Percentiles rank a stretch among this genome's conserved stretches.
Conservation (phyloP, 1,140 invertebrate species). For the Anastrepha obliqua region DNA sequence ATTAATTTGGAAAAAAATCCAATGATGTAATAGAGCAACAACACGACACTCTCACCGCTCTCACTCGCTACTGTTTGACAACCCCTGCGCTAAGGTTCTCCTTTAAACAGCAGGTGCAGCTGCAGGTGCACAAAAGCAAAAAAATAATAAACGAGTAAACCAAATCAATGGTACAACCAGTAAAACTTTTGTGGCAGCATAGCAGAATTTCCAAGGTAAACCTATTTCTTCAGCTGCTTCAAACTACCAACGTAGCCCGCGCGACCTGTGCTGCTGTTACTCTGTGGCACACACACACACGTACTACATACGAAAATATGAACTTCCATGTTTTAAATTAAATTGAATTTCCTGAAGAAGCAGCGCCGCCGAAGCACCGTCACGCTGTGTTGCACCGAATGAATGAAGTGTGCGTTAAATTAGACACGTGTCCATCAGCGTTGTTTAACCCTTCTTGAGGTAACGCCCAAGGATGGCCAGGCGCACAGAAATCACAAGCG, state of each 20-base stretch:
- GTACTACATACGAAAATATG: background rate
- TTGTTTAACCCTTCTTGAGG: conserved; percentile 74
- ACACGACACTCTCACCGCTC: background rate
- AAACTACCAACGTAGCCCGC: background rate
- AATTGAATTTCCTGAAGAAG: conserved; percentile 43
- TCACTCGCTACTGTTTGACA: background rate
- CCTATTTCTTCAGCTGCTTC: background rate
- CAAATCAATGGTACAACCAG: background rate
- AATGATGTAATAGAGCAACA: background rate
- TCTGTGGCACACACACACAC: background rate
- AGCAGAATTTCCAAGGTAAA: background rate
- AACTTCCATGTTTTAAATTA: background rate
- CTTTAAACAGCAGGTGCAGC: too few species aligned
- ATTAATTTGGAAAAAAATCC: background rate
- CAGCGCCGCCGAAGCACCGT: background rate
- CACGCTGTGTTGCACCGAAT: background rate
- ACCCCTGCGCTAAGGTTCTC: too few species aligned
- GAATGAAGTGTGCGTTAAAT: conserved; percentile 57
- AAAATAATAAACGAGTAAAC: background rate
- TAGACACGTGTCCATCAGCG: conserved; percentile 74
- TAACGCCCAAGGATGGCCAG: conserved; percentile 74
- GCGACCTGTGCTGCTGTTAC: background rate
- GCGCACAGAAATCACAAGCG: conserved; percentile 61
- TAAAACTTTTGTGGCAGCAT: background rate
- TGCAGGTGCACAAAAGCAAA: too few species aligned